Evolutionary conservation across 2,113 vertebrate species (phyloP).

Genomic region (Tragelaphus strepsiceros): DNA sequence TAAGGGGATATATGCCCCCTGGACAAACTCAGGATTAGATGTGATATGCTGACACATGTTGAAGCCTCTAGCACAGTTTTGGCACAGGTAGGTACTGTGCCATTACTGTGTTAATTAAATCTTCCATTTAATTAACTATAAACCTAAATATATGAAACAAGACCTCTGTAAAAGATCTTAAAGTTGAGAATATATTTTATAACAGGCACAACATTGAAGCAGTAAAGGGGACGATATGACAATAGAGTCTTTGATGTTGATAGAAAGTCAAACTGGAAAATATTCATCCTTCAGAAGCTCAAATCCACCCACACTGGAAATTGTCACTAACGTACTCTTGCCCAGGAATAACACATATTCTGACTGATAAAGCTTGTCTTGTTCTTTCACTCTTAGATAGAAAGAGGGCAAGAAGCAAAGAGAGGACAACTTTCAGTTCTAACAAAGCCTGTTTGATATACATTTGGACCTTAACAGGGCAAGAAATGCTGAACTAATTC

Average conservation of each 20-base stretch:
- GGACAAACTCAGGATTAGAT: background rate
- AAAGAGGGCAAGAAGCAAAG: constrained; percentile 35
- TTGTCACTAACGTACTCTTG: constrained; percentile 60
- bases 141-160: constrained; percentile 38
- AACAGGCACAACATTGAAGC: constrained; percentile 18
- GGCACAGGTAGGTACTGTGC: background rate
- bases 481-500: background rate
- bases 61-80: background rate
- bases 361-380: constrained; percentile 11
- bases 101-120: background rate
- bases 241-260: constrained; percentile 65
- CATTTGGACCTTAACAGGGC: background rate
- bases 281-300: constrained; percentile 72
- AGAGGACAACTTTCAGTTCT: background rate
- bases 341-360: constrained; percentile 59
- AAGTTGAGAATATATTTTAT: constrained; percentile 8
- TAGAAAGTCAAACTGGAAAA: constrained; percentile 71
- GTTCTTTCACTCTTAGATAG: constrained; percentile 32
- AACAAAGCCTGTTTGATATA: constrained; percentile 12
- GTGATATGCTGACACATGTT: background rate
- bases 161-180: constrained; percentile 34
- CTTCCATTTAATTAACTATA: constrained; percentile 30
- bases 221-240: constrained; percentile 27
- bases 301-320: constrained; percentile 76
- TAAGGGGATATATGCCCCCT: background rate